Evolutionary conservation across 2,113 vertebrate species (phyloP).

Genomic region (Triplophysa siluroides): DNA sequence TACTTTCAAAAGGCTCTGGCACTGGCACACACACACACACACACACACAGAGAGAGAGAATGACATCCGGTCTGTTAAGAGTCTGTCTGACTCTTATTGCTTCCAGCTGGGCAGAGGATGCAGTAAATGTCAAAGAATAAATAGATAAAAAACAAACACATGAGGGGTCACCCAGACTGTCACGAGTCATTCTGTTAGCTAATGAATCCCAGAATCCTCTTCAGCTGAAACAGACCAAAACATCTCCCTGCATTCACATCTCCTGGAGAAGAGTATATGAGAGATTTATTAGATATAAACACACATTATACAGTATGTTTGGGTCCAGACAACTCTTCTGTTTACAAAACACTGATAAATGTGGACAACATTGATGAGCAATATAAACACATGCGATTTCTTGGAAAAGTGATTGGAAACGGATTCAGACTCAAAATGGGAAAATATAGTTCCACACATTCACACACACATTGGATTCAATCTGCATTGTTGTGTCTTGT

Average conservation of each 20-base stretch:
- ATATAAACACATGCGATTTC: no score
- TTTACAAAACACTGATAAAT: no score
- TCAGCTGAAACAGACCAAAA: constrained; percentile 45
- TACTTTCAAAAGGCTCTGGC: no score
- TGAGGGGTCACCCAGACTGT: constrained; percentile 68
- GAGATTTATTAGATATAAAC: no score
- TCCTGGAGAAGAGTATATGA: constrained; percentile 13
- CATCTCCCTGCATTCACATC: constrained; percentile 41
- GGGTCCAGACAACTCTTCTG: no score
- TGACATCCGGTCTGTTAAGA: constrained; percentile 41
- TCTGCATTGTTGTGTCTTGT: not conserved
- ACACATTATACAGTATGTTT: no score
- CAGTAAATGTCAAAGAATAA: constrained; percentile 56
- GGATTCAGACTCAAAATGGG: not conserved
- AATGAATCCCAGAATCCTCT: constrained; percentile 71
- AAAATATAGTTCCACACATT: not conserved
- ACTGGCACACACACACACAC: constrained; percentile 54
- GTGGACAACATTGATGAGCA: no score
- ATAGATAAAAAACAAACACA: constrained; percentile 72
- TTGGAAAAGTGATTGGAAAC: no score
- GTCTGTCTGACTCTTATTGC: constrained; percentile 40
- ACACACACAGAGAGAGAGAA: constrained; percentile 55
- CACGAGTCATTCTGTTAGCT: constrained; percentile 68
- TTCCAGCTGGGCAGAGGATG: constrained; percentile 37
- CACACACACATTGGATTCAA: not conserved